A percentile compares a stretch with the other conserved stretches of the same genome.
Conservation (phyloP, 2,888 invertebrate genomes). For the Euplagia quadripunctaria region DNA sequence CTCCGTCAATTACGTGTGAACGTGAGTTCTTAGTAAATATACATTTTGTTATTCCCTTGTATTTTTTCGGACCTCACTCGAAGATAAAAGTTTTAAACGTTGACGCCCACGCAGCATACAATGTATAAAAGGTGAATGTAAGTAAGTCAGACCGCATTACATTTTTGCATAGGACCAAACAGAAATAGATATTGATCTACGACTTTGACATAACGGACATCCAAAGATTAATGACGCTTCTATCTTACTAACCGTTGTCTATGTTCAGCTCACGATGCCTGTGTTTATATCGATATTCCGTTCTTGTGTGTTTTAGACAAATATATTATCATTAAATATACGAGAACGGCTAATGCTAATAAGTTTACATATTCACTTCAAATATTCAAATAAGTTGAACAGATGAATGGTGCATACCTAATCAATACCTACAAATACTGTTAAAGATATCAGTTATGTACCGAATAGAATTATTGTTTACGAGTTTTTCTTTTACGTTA, state of each 20-base stretch:
- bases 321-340: slow-evolving; percentile 18
- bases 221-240: slow-evolving; percentile 71
- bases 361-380: slow-evolving; percentile 5
- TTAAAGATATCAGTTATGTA: neutral
- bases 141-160: slow-evolving; percentile 36
- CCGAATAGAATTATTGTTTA: neutral
- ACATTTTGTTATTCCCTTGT: slow-evolving; percentile 24
- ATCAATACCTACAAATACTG: slow-evolving; percentile 24
- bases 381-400: slow-evolving; percentile 27
- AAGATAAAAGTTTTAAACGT: slow-evolving; percentile 26
- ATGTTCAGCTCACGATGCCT: slow-evolving; percentile 50
- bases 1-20: slow-evolving; percentile 9
- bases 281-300: slow-evolving; percentile 57
- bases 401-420: slow-evolving; percentile 33
- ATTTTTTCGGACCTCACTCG: slow-evolving; percentile 32
- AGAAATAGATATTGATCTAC: slow-evolving; percentile 52
- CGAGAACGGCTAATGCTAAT: slow-evolving; percentile 11
- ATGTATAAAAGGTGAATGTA: slow-evolving; percentile 37
- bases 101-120: slow-evolving; percentile 40
- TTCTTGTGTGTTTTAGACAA: slow-evolving; percentile 47
- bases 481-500: no score
- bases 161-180: slow-evolving; percentile 49
- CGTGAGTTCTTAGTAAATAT: slow-evolving; percentile 16
- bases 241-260: slow-evolving; percentile 58
- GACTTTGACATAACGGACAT: slow-evolving; percentile 70